Conservation (phyloP, 92 coral and sea anemone genomes). For the Diadumene lineata region DNA sequence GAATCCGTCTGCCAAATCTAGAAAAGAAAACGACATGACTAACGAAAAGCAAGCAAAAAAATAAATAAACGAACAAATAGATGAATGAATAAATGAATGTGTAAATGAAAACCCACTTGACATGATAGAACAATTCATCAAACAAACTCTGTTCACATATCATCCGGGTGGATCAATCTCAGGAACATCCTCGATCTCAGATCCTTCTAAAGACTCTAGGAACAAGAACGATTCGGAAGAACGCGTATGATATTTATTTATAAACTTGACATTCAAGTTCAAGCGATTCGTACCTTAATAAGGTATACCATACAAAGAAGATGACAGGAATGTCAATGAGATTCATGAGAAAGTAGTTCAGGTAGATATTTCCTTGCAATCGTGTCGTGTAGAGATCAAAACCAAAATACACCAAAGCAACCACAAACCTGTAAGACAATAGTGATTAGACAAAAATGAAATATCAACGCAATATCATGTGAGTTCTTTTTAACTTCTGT, state of each 20-base stretch:
- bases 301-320: slow-evolving; percentile 15
- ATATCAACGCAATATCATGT: too few species aligned
- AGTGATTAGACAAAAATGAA: too few species aligned
- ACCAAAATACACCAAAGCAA: slow-evolving; percentile 35
- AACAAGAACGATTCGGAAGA: background rate
- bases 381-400: slow-evolving; percentile 44
- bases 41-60: background rate
- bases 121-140: too few species aligned
- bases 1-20: slow-evolving; percentile 31
- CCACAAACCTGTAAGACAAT: slow-evolving; percentile 46
- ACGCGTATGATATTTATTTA: background rate
- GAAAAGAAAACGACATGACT: background rate
- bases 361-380: slow-evolving; percentile 36
- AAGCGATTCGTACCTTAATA: slow-evolving; percentile 14
- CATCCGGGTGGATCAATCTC: too few species aligned
- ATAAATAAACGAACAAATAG: too few species aligned
- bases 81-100: too few species aligned
- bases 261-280: background rate
- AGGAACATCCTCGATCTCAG: too few species aligned
- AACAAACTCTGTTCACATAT: too few species aligned
- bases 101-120: too few species aligned
- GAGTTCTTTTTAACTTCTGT: background rate
- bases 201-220: too few species aligned
- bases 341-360: slow-evolving; percentile 40
- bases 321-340: slow-evolving; percentile 33